Evolutionary conservation across 2,113 vertebrate species (phyloP), one percentile per base, ranked within the genome.

Genomic region (Clinocottus analis): DNA sequence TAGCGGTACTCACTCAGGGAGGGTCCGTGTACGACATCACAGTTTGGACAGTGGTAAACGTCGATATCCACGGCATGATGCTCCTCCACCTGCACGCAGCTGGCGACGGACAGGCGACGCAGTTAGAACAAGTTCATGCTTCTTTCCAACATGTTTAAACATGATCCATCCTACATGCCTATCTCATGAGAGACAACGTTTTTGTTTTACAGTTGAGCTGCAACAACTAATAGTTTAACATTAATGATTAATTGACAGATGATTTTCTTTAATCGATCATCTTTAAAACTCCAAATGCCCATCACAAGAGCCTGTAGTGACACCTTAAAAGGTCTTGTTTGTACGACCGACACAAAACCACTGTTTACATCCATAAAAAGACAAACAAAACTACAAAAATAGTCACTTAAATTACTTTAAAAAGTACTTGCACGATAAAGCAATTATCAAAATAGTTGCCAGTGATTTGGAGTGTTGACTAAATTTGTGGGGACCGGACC

Each of bases 31-130:
- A 94, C 86, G 65, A 95, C 86, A 62, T 97, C 96, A 93, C 98
- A 99, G 94, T 97, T 98, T 83, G 98, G 98, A 95, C 98, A 99
- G 94, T 99, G 97, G 91, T 99, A 99, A 3, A 99, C 95, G 81
- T 99, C 98, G 72, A 99, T 99, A 86, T 99, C 98, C 91, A 97
- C 95, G 53, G 98, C 98, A 94, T 99, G 96, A 85, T 99, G 98
- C 85, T 99, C 98, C 87, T 99, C 97, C 61, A 99, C 98, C 80
- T 96, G 95, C 85, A 99, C 98, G 25, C 98, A 99, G 93, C 98
- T 99, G 93, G 58, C 90, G 21, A 94, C 0, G 1, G 59, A 84
- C 49, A 62, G 77, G 77, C 64, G 10, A 66, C 2, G 31, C 21
- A 72, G 33, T 82, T 12, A 77, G 23, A 58, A 45, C 31, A 58